Percentiles rank a stretch among this genome's conserved stretches.
Conservation (phyloP, 1,140 invertebrate species). For the Drosophila sechellia region DNA sequence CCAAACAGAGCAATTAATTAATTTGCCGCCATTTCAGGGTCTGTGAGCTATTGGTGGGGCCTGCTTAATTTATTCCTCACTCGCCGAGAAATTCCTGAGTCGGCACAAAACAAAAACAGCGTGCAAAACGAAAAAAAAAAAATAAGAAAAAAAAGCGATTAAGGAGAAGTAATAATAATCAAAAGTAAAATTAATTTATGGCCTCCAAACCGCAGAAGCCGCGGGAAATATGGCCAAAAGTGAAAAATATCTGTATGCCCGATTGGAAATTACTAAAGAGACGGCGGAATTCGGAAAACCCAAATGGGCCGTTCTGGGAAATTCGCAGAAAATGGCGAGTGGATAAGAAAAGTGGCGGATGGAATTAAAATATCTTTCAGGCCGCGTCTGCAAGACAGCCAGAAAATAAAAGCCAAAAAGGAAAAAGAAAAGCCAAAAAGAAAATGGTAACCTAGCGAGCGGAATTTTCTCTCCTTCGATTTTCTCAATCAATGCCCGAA, state of each 20-base stretch:
- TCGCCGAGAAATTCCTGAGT: slow-evolving; percentile 56
- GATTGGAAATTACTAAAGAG: slow-evolving; percentile 22
- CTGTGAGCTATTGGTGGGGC: slow-evolving; percentile 38
- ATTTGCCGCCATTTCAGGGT: slow-evolving; percentile 44
- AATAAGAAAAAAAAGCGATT: slow-evolving; percentile 36
- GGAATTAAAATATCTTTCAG: slow-evolving; percentile 83
- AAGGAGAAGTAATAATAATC: slow-evolving; percentile 78
- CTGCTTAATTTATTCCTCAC: slow-evolving; percentile 81
- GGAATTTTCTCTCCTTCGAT: slow-evolving; percentile 26
- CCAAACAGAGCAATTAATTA: slow-evolving; percentile 53
- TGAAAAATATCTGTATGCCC: slow-evolving; percentile 33
- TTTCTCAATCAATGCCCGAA: slow-evolving; percentile 68
- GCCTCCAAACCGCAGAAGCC: slow-evolving; percentile 56
- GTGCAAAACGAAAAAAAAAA: slow-evolving; percentile 21
- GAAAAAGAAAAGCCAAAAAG: no score
- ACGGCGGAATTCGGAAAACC: slow-evolving; percentile 34
- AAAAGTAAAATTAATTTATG: slow-evolving; percentile 81
- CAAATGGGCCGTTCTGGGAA: slow-evolving; percentile 32
- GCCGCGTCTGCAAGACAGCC: slow-evolving; percentile 46
- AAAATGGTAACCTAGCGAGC: slow-evolving; percentile 22
- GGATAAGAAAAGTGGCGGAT: slow-evolving; percentile 42
- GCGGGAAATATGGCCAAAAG: slow-evolving; percentile 46
- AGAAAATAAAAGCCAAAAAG: slow-evolving; percentile 4
- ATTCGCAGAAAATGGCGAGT: slow-evolving; percentile 71
- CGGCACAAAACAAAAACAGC: slow-evolving; percentile 55